Conservation (phyloP, 2,113 vertebrate species). For the Tamias sibiricus region DNA sequence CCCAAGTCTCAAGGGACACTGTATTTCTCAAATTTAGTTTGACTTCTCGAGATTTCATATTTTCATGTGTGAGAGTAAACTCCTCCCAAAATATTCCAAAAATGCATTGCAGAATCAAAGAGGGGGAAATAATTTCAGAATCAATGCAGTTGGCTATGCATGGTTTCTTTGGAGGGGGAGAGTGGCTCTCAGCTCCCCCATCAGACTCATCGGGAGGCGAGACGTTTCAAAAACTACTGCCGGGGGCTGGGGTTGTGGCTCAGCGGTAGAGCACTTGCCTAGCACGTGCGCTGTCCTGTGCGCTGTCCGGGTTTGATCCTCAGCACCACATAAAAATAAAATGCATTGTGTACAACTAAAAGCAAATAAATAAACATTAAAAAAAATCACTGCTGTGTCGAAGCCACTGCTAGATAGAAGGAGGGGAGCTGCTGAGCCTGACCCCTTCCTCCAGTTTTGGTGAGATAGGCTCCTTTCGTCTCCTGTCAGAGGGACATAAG, state of each 20-base stretch:
- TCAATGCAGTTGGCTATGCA: not conserved
- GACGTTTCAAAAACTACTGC: slow-evolving; percentile 29
- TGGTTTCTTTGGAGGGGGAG: not conserved
- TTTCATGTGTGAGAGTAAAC: slow-evolving; percentile 49
- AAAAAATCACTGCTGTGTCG: not conserved
- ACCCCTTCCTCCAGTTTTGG: too few relatives aligned
- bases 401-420: not conserved
- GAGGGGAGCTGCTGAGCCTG: not conserved
- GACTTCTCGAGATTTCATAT: slow-evolving; percentile 17
- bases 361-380: too few relatives aligned
- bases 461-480: not conserved
- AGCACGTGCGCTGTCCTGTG: too few relatives aligned
- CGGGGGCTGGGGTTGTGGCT: too few relatives aligned
- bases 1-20: not conserved
- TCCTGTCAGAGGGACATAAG: not conserved
- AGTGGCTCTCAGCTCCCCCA: not conserved
- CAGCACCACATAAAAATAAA: too few relatives aligned
- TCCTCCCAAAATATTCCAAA: slow-evolving; percentile 31
- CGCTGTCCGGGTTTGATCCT: too few relatives aligned
- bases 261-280: too few relatives aligned
- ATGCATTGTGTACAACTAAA: too few relatives aligned
- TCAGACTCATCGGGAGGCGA: not conserved
- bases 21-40: slow-evolving; percentile 20
- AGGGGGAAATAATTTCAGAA: not conserved
- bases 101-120: not conserved